Evolutionary conservation across 2,797 vertebrate genomes (phyloP), one percentile per base, ranked within the genome.

Genomic region (Hyperoplus lanceolatus): DNA sequence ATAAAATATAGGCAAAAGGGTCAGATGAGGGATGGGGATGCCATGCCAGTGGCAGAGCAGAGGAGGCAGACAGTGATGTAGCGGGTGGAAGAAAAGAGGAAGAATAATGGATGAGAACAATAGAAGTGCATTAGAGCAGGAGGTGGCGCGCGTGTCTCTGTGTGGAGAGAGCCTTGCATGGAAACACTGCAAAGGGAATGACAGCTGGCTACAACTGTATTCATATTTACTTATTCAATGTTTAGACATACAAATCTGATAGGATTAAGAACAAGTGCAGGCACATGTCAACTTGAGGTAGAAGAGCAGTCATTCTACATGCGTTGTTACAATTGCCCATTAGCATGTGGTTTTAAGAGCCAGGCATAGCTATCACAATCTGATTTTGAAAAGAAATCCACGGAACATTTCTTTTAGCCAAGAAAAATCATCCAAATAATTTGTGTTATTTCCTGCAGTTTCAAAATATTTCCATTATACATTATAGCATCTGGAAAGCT

Each of bases 71-170:
- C 94, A 86, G 92, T 94, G 95, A 95, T 95, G 91, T 92, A 95
- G 94, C 21, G 80, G 71, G 83, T 48, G 85, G 80, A 82, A 74
- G 81, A 73, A 77, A 79, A 78, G 76, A 81, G 74, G 59, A 83
- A 81, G 89, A 95, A 94, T 95, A 95, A 96, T 96, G 91, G 92
- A 95, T 95, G 93, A 95, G 93, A 92, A 96, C 95, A 95, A 91
- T 92, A 91, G 87, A 95, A 95, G 87, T 95, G 94, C 94, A 95
- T 96, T 96, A 95, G 91, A 88, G 89, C 83, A 82, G 85, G 74
- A 68, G 81, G 87, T 85, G 78, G 76, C 62, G 70, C 80, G 83
- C 72, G 62, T 71, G 80, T 83, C 46, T 79, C 60, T 75, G 77
- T 70, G 54, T 41, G 43, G 15, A 50, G 14, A 55, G 50, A 9